A percentile compares a stretch with the other conserved stretches of the same genome.
phyloP scores from a whole-genome alignment of 2,113 vertebrate genomes.

The Ageneiosus marmoratus region DNA sequence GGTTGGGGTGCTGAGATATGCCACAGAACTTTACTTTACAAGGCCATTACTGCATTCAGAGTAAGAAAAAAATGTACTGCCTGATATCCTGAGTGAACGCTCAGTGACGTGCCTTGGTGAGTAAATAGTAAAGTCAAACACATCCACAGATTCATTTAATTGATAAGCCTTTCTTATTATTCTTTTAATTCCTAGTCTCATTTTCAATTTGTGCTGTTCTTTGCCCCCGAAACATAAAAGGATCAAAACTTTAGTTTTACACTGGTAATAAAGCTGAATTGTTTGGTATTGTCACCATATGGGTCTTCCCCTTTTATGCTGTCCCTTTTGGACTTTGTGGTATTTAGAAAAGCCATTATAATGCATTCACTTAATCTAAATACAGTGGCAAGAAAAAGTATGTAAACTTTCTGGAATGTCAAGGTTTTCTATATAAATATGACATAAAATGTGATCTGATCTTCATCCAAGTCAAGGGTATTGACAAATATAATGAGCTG shows the following conservation, averaged over 20 bases:
- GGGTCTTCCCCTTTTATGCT: not conserved
- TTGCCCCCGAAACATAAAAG: not conserved
- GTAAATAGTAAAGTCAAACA: conserved; percentile 39
- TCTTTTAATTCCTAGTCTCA: not conserved
- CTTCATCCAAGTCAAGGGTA: too few species aligned
- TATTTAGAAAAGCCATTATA: not conserved
- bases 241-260: not conserved
- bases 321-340: not conserved
- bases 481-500: too few species aligned
- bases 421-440: too few species aligned
- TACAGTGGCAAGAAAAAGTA: too few species aligned
- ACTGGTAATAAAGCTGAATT: not conserved
- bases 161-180: not conserved
- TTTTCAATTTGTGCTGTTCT: not conserved
- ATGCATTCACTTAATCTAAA: not conserved
- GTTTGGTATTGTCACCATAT: not conserved
- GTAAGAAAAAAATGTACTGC: not conserved
- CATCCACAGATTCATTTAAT: not conserved
- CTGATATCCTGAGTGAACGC: not conserved
- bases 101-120: conserved; percentile 24
- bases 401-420: too few species aligned
- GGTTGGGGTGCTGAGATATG: not conserved
- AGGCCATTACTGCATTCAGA: not conserved
- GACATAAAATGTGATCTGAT: too few species aligned
- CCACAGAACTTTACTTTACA: conserved; percentile 15